Percentiles rank a stretch among this genome's conserved stretches.
Evolutionary conservation across 2,113 vertebrate species (phyloP).

Genomic region (Pimephales promelas): DNA sequence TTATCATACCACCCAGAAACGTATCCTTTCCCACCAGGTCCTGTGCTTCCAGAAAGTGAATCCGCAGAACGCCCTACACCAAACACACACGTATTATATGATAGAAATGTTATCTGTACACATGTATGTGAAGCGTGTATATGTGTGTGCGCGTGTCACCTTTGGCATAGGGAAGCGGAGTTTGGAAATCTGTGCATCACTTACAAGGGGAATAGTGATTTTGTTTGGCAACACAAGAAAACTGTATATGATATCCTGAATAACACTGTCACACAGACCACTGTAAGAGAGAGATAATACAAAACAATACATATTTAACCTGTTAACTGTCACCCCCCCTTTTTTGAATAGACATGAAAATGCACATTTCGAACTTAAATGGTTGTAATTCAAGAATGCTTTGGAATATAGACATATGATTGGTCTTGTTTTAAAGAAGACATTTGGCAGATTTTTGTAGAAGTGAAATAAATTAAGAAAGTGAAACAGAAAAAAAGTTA

Average conservation of each 20-base stretch:
- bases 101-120: not conserved
- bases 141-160: conserved; percentile 66
- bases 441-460: no score
- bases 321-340: no score
- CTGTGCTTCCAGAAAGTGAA: conserved; percentile 94
- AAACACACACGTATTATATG: not conserved
- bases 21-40: conserved; percentile 90
- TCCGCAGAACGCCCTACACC: conserved; percentile 86
- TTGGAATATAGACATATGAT: no score
- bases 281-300: conserved; percentile 67
- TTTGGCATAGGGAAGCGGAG: conserved; percentile 92
- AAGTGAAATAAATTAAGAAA: no score
- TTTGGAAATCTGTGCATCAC: conserved; percentile 83
- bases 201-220: conserved; percentile 91
- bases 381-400: no score
- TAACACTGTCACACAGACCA: conserved; percentile 88
- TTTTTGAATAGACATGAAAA: no score
- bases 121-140: not conserved
- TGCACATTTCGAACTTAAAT: no score
- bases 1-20: conserved; percentile 89
- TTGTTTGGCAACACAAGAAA: conserved; percentile 92
- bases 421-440: no score
- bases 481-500: no score
- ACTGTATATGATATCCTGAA: conserved; percentile 91
- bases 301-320: not conserved